These are phyloP conservation scores for Phorcus lineatus DNA, from an alignment of 2,888 invertebrate species.

Conservation along the genomic window DNA sequence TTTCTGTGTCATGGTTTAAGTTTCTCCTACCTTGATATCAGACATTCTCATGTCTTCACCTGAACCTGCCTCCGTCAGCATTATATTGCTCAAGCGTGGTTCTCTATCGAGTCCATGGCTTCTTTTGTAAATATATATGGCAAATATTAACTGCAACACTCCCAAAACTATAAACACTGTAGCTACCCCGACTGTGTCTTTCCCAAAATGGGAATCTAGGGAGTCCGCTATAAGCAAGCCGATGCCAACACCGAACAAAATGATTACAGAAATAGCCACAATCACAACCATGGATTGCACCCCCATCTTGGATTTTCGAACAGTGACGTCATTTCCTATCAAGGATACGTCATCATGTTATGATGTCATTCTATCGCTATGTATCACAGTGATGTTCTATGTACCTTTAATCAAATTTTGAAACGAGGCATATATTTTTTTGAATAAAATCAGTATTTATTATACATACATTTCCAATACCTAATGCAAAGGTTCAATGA, in stretches of 20 bases:
- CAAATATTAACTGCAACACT: not conserved
- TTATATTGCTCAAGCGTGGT: not conserved
- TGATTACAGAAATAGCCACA: not conserved
- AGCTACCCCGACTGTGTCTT: not conserved
- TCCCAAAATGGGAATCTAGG: not conserved
- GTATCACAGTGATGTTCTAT: no score
- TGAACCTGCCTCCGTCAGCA: not conserved
- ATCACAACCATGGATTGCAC: not conserved
- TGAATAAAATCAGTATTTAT: no score
- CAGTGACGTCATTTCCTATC: not conserved
- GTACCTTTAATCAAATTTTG: no score
- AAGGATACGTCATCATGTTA: not conserved
- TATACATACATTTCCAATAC: no score
- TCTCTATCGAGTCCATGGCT: not conserved
- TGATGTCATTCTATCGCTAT: not conserved
- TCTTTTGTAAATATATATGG: not conserved
- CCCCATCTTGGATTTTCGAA: not conserved
- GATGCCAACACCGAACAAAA: not conserved
- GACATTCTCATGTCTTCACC: not conserved
- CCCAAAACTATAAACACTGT: conserved; percentile 11
- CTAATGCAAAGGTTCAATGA: no score
- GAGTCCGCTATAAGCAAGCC: not conserved
- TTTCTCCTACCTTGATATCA: not conserved
- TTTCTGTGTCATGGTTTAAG: no score
- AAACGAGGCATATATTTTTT: no score